Evolutionary conservation across 2,888 invertebrate species (phyloP), one percentile per base, ranked within the genome.

Genomic region (Cheilosia urbana): DNA sequence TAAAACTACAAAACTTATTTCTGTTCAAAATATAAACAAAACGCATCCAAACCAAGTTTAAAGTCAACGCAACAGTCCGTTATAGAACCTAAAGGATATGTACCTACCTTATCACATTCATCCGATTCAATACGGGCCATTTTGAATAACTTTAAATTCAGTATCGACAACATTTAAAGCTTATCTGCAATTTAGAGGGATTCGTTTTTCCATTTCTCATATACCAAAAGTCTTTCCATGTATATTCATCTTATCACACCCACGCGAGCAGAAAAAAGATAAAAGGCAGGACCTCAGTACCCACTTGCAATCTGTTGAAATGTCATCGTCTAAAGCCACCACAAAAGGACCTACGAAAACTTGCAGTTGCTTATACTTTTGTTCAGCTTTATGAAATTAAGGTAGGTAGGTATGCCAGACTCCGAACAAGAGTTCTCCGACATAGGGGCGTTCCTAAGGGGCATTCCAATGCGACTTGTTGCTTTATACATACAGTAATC

Each of bases 401-500:
- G 81, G 76, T 81, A 57, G 81, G 76, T 81, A 85, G 76, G 71
- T 55, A 47, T 47, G 19, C 68, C 19, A 1, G 42, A n/a, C 51
- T 42, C 27, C 65, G 17, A 40, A 60, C 21, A 66, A 51, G 45
- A 66, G 80, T 76, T 72, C 76, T 72, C 72, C 71, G 66, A 57
- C 49, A 60, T 80, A 63, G 82, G 84, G 87, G 87, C 87, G 87
- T 82, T 87, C 73, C 87, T 78, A 24, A 58, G 58, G 66, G 77
- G 87, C 87, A 87, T 87, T 87, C 87, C 87, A 87, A 73, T 49
- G 24, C 63, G 68, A 87, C 84, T 80, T 84, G 84, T 84, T 87
- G 79, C 84, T 79, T 72, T 65, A 53, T 19, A 4, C 13, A 53
- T 19, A 4, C 13, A 76, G 55, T 62, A 72, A 76, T 80, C 65